These are phyloP conservation scores for Napeogenes inachia DNA, from an alignment of 2,888 invertebrate species.

Conservation along the genomic window DNA sequence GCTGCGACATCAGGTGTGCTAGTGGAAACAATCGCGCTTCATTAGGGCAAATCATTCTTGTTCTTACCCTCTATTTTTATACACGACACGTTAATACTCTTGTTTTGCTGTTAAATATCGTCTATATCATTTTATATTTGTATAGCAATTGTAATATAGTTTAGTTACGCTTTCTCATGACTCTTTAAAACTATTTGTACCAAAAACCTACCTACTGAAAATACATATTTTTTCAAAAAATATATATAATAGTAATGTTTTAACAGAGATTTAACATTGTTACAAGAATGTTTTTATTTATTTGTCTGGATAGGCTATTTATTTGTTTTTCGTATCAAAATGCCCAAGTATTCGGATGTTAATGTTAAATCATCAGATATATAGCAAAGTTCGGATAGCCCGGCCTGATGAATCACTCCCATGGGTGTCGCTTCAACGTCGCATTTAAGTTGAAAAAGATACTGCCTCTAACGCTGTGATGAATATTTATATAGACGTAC, in stretches of 20 bases:
- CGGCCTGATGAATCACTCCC: slow-evolving; percentile 53
- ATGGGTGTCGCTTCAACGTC: slow-evolving; percentile 39
- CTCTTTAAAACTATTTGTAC: too few relatives aligned
- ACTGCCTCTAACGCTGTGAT: slow-evolving; percentile 27
- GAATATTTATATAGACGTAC: slow-evolving; percentile 7
- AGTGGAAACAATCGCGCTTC: slow-evolving; percentile 47
- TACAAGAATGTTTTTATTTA: background rate
- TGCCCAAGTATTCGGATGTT: slow-evolving; percentile 2
- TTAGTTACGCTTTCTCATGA: too few relatives aligned
- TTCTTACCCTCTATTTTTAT: slow-evolving; percentile 29
- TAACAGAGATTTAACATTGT: background rate
- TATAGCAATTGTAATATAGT: too few relatives aligned
- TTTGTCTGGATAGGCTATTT: background rate
- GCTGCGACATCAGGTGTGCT: slow-evolving; percentile 41
- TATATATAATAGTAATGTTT: too few relatives aligned
- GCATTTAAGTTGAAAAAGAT: slow-evolving; percentile 44
- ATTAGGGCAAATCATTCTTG: slow-evolving; percentile 41
- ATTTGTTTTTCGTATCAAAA: background rate
- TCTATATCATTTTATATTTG: too few relatives aligned
- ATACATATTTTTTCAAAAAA: too few relatives aligned
- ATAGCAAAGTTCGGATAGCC: slow-evolving; percentile 16
- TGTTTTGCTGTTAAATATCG: too few relatives aligned
- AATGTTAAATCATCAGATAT: slow-evolving; percentile 9
- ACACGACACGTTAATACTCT: background rate
- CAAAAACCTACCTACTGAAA: too few relatives aligned